Base-by-base conservation (phyloP, 2,113 vertebrate species). In the Chionomys nivalis region DNA sequence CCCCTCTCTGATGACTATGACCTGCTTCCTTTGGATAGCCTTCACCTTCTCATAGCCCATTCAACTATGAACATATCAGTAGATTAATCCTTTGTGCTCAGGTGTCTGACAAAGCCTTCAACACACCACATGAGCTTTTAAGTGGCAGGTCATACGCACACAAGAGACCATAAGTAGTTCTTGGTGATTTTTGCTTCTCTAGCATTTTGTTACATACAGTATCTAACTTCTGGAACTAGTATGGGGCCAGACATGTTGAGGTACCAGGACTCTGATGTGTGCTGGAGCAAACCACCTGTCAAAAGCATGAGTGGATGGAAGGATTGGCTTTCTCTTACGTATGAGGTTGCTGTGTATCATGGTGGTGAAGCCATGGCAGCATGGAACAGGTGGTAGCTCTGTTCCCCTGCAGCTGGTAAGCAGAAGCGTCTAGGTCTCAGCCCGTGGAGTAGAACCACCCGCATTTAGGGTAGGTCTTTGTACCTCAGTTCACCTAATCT, bases 131-230 rank as follows among this genome's bases (percentile, higher is more conserved):
- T 23, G 44, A 68, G 5, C 44, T 33, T 47, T 14, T 33, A 47
- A 31, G 83, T 47, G 65, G 31, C 31, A 87, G 28, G 63, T 36
- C 65, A 68, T 47, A 8, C 36, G 42, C 85, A 70, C 33, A 68
- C 28, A 33, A 61, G 36, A 79, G 39, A 44, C 14, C 33, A 26
- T 42, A 39, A 83, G n/a, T 90, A 70, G 24, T 94, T 95, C 33
- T 83, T 95, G 78, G 44, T 89, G 49, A 16, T 87, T 70, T 94
- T 39, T 82, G 33, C 49, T 92, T 95, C 91, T 95, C 21, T 89
- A 3, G n/a, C 13, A 68, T 85, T 68, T 44, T 86, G 12, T 85
- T 68, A 78, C 23, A 87, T 31, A 23, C 9, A 52, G 42, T 31
- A 17, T 42, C n/a, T 93, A 47, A 90, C 14, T 96, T 77, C 63